Evolutionary conservation across 1,140 invertebrate species (phyloP), one percentile per base, ranked within the genome.

Genomic region (Zophobas atratus): DNA sequence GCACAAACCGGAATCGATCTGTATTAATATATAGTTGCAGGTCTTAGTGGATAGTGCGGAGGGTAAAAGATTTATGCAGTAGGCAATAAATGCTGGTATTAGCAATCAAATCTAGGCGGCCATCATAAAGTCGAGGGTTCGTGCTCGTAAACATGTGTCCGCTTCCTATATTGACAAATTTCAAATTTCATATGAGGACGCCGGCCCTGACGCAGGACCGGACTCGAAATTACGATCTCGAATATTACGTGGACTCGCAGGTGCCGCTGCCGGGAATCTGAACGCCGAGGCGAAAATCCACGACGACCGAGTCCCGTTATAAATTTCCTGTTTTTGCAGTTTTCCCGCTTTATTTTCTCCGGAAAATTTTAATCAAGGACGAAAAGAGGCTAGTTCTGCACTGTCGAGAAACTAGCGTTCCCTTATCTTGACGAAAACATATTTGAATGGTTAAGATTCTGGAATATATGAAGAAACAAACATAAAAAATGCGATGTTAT

Each of bases 21-120:
- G 39, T 67, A 67, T 67, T 67, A 67, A 43, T 67, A 43, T 67
- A 43, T 67, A 67, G 60, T 67, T 67, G 60, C 60, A 67, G 60
- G 38, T 67, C 39, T 67, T 20, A 67, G 60, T 67, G 60, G 56
- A 60, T 60, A 60, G 56, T 60, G 36, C 60, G 71, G 70, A 70
- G 70, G 75, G 76, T 56, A 55, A 60, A 76, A 82, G 79, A 77
- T 80, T 79, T 82, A 82, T 82, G 79, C 77, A 81, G 74, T 72
- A 74, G 77, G 81, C 79, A 80, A 79, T 82, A 82, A 82, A 82
- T 76, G 81, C 76, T 70, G 73, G 77, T 81, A 80, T 80, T 80
- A 79, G 81, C 81, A 80, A 82, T 82, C 81, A 81, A 82, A 82
- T 81, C 79, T 78, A 77, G 79, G 57, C 79, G 77, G 77, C 72